A percentile compares a stretch with the other conserved stretches of the same genome.
Evolutionary conservation across 2,888 invertebrate species (phyloP).

Genomic region (Cynaeus angustus): DNA sequence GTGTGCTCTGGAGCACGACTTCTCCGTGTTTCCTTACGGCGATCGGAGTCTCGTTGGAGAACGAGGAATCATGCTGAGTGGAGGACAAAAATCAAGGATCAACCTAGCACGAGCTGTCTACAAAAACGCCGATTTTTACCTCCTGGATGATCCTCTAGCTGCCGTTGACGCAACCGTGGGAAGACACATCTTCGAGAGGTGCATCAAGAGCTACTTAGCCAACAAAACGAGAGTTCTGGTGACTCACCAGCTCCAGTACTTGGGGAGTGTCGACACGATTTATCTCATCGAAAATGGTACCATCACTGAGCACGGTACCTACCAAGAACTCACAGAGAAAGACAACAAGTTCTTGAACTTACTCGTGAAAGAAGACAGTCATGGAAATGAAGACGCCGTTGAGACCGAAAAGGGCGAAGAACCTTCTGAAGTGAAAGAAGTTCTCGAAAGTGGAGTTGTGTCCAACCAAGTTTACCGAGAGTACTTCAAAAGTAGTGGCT

Average conservation of each 20-base stretch:
- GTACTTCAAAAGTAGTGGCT: slow-evolving; percentile 50
- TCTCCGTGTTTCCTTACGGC: slow-evolving; percentile 81
- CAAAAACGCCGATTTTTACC: slow-evolving; percentile 83
- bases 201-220: slow-evolving; percentile 74
- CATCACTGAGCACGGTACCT: slow-evolving; percentile 69
- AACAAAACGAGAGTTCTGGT: slow-evolving; percentile 83
- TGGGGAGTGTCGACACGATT: slow-evolving; percentile 79
- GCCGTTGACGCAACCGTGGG: slow-evolving; percentile 87
- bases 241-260: slow-evolving; percentile 89
- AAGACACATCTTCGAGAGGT: slow-evolving; percentile 83
- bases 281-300: slow-evolving; percentile 80
- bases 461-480: slow-evolving; percentile 52
- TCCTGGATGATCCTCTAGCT: slow-evolving; percentile 87
- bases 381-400: slow-evolving; percentile 41
- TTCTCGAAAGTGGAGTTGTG: background rate
- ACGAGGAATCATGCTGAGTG: slow-evolving; percentile 79
- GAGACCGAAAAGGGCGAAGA: background rate
- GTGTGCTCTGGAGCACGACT: slow-evolving; percentile 80
- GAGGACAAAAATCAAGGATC: slow-evolving; percentile 87
- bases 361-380: slow-evolving; percentile 65
- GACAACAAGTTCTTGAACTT: slow-evolving; percentile 74
- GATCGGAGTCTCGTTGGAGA: slow-evolving; percentile 85
- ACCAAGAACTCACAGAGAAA: slow-evolving; percentile 71
- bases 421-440: slow-evolving; percentile 4
- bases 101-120: slow-evolving; percentile 86